Base-by-base conservation (phyloP, 2,888 invertebrate species). In the Amphipoea oculea region DNA sequence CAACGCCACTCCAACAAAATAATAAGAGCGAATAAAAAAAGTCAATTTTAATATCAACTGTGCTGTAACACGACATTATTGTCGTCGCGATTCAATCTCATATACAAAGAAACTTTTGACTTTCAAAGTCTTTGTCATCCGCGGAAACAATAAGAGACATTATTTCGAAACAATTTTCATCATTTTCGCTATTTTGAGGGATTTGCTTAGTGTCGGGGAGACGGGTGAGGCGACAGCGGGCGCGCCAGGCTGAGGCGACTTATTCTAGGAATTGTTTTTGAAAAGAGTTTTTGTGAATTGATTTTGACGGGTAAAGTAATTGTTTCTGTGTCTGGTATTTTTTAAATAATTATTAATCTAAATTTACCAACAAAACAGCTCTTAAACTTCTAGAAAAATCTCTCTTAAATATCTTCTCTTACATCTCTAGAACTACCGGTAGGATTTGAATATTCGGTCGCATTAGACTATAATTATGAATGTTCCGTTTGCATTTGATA, bases 111-210 rank as follows among this genome's bases (percentile, higher is more conserved):
- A 91, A 87, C 88, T 90, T 89, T 82, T 88, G 86, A 86, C 88
- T 86, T 84, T 83, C 88, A 84, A 90, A 89, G 87, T 85, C 85
- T 86, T 83, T 86, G 79, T 79, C 81, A 79, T 78, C 78, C 82
- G 76, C 78, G 68, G 80, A 89, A 89, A 91, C 90, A 91, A 92
- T 91, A 89, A 88, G 78, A 89, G 86, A 90, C 88, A 89, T 92
- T 91, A 92, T 92, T 92, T 90, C 84, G 88, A 86, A 92, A 92
- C 92, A 92, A 92, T 91, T 91, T 91, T 91, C 90, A 91, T 94
- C 90, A 92, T 92, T 90, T 86, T 88, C 90, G 88, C 88, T 86
- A 80, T 89, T 89, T 87, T 89, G 85, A 79, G 89, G 90, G 90
- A 90, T 92, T 92, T 91, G 88, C 89, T 92, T 91, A 90, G 93